Conservation (phyloP, 1,140 invertebrate genomes). For the Pogonognathellus flavescens region DNA sequence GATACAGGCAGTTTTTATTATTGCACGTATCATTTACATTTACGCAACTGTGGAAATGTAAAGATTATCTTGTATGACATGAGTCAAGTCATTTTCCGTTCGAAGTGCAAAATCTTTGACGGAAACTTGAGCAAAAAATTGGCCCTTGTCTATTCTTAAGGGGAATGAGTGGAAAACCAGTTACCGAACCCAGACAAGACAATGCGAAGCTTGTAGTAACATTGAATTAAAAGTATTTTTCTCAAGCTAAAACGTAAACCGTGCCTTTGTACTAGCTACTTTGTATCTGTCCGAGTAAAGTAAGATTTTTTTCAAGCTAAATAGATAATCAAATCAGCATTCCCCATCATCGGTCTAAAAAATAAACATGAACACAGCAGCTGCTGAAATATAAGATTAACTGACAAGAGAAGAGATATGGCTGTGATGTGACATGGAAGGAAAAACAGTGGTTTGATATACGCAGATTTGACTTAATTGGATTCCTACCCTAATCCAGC, state of each 20-base stretch:
- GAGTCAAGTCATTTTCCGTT: neutral
- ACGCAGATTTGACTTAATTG: conserved; percentile 44
- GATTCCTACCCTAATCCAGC: conserved; percentile 39
- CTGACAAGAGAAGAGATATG: conserved; percentile 35
- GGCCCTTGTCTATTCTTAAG: conserved; percentile 7
- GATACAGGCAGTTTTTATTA: too few relatives aligned
- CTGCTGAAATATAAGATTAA: conserved; percentile 42
- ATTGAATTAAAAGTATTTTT: neutral
- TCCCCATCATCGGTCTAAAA: conserved; percentile 44
- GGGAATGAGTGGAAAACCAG: conserved; percentile 3
- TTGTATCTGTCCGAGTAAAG: neutral
- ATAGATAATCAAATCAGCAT: conserved; percentile 34
- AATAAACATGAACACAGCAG: conserved; percentile 41
- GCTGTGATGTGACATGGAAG: conserved; percentile 20
- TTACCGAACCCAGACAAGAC: conserved; percentile 27
- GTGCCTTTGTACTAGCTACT: neutral
- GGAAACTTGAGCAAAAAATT: conserved; percentile 19
- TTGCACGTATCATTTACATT: neutral
- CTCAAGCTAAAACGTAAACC: neutral
- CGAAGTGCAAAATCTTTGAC: conserved; percentile 25
- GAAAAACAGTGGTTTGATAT: conserved; percentile 31
- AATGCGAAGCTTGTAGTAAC: neutral
- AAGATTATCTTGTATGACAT: conserved; percentile 6
- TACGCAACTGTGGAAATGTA: conserved; percentile 6
- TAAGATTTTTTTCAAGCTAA: neutral